Conservation (phyloP, 2,797 vertebrate species). For the Hypotaenidia okinawae region DNA sequence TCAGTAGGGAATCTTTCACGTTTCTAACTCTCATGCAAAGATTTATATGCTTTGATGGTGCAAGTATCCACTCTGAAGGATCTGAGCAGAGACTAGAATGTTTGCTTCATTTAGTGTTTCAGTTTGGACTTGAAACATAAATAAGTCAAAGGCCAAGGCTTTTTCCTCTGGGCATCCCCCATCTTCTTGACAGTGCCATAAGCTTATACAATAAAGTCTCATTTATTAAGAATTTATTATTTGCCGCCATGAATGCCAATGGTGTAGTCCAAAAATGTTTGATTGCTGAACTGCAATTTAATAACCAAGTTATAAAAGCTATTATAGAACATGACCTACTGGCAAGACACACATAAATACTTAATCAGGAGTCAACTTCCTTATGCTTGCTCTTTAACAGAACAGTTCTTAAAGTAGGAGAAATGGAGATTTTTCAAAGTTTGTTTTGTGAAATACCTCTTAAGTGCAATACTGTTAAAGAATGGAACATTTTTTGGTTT, state of each 20-base stretch:
- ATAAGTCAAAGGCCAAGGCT: neutral
- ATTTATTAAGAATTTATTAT: conserved; percentile 44
- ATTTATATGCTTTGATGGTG: conserved; percentile 1
- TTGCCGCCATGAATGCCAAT: neutral
- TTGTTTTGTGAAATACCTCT: neutral
- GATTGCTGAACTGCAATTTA: conserved; percentile 49
- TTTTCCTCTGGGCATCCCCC: neutral
- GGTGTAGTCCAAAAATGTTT: conserved; percentile 23
- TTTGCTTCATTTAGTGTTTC: neutral
- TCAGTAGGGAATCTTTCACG: neutral
- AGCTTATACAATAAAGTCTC: neutral
- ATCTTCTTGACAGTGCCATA: neutral
- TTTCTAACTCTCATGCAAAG: neutral
- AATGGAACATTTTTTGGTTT: neutral
- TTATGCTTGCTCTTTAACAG: neutral
- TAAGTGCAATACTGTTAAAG: neutral
- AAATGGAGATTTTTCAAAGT: neutral
- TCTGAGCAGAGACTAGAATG: neutral
- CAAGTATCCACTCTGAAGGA: neutral
- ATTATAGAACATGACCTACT: conserved; percentile 28
- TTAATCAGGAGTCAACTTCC: conserved; percentile 52
- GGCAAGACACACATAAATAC: conserved; percentile 41
- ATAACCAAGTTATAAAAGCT: conserved; percentile 52
- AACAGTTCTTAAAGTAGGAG: neutral
- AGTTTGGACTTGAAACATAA: conserved; percentile 2